A percentile compares a stretch with the other conserved stretches of the same genome.
Evolutionary conservation across 2,888 invertebrate species (phyloP).

Genomic region (Lepidochitona cinerea): DNA sequence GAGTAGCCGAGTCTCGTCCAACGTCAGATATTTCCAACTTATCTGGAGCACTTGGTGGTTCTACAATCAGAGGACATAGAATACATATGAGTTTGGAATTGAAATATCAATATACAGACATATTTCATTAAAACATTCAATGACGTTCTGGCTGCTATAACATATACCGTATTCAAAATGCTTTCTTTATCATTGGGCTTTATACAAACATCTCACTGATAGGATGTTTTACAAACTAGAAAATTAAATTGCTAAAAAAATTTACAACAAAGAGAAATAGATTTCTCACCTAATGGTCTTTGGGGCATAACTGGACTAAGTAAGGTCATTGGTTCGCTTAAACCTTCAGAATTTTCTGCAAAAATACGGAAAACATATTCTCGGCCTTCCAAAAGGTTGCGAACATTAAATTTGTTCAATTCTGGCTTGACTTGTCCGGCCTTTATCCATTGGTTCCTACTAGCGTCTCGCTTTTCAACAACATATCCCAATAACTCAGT

Average conservation of each 20-base stretch:
- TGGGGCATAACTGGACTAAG: slow-evolving; percentile 55
- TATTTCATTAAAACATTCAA: too few species aligned
- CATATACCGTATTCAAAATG: too few species aligned
- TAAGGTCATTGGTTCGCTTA: slow-evolving; percentile 83
- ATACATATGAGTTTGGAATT: too few species aligned
- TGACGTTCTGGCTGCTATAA: too few species aligned
- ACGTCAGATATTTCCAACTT: slow-evolving; percentile 47
- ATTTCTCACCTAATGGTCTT: slow-evolving; percentile 45
- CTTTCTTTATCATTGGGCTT: too few species aligned
- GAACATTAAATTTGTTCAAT: slow-evolving; percentile 45
- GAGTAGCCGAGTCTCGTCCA: slow-evolving; percentile 46
- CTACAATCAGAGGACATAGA: too few species aligned
- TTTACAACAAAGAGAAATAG: too few species aligned
- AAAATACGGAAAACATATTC: slow-evolving; percentile 90
- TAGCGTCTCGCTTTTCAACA: slow-evolving; percentile 73
- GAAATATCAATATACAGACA: too few species aligned
- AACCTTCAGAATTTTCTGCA: slow-evolving; percentile 91
- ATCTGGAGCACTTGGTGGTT: slow-evolving; percentile 51
- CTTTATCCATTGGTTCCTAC: slow-evolving; percentile 48
- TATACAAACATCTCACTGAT: too few species aligned
- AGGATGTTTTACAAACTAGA: too few species aligned
- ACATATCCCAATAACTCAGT: slow-evolving; percentile 69
- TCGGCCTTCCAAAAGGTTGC: slow-evolving; percentile 86
- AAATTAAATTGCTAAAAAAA: too few species aligned
- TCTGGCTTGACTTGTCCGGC: slow-evolving; percentile 42